Evolutionary conservation across 2,113 vertebrate species (phyloP).

Genomic region (Eira barbara): DNA sequence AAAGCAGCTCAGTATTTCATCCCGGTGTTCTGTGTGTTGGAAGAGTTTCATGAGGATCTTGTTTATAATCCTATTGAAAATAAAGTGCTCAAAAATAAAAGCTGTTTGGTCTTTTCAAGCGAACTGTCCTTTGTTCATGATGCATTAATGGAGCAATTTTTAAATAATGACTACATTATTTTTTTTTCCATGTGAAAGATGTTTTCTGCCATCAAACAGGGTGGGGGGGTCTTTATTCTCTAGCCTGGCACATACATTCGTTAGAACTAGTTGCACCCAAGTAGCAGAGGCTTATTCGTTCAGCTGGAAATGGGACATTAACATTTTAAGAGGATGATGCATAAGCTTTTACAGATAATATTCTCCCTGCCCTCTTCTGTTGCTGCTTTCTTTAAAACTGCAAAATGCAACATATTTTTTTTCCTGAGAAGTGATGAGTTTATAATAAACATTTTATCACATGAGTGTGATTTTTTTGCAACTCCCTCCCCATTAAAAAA

Average conservation of each 20-base stretch:
- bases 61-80: slow-evolving; percentile 78
- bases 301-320: slow-evolving; percentile 80
- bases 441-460: slow-evolving; percentile 74
- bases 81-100: slow-evolving; percentile 76
- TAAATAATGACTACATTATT: slow-evolving; percentile 80
- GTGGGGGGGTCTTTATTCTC: slow-evolving; percentile 66
- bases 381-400: slow-evolving; percentile 62
- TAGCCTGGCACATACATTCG: slow-evolving; percentile 72
- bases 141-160: slow-evolving; percentile 79
- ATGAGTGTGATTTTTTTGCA: slow-evolving; percentile 28
- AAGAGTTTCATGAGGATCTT: slow-evolving; percentile 66
- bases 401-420: slow-evolving; percentile 62
- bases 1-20: slow-evolving; percentile 53
- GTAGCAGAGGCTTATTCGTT: slow-evolving; percentile 80
- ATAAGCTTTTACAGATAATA: slow-evolving; percentile 79
- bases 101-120: slow-evolving; percentile 76
- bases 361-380: slow-evolving; percentile 73
- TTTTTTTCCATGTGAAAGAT: slow-evolving; percentile 73
- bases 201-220: slow-evolving; percentile 61
- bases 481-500: background rate
- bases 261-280: slow-evolving; percentile 78
- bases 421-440: slow-evolving; percentile 66
- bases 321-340: slow-evolving; percentile 83
- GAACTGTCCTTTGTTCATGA: slow-evolving; percentile 72
- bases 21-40: slow-evolving; percentile 41